Base-by-base conservation (phyloP, 2,797 vertebrate species). In the Thaleichthys pacificus region DNA sequence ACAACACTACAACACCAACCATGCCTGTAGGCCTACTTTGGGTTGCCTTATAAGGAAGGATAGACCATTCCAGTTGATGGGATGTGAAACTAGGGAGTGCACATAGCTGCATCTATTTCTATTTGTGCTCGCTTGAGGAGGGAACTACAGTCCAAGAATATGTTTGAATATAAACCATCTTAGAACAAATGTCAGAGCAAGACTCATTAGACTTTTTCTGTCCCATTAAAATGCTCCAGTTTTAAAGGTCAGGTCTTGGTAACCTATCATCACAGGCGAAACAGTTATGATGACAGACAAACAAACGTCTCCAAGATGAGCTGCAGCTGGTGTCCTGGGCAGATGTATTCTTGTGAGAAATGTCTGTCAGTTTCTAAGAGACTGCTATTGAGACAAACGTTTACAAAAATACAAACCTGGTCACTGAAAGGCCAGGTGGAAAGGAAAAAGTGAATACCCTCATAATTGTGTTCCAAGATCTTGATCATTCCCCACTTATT, bases 31-130 rank as follows among this genome's bases (percentile, higher is more conserved):
- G 73, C 85, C 38, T 42, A 42, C 38, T 42, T 42, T 42, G 38
- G 38, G 11, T 42, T 91, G 89, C 91, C 91, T 87, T 91, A 92
- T 90, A 92, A 90, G 92, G 91, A 91, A 82, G 79, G 38, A 63
- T 8, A 38, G 47, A 71, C 70, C 80, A 64, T 79, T 78, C 68
- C 72, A 78, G 80, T 69, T 71, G 74, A 81, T 69, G 80, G 74
- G 85, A 87, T 85, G 77, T 67, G 64, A 78, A 86, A 65, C 74
- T 11, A 79, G 81, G 78, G 85, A 82, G 80, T 68, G 79, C 67
- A 71, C 69, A 58, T 51, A 70, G 65, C 78, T 79, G 74, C 75
- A 80, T 84, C 78, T 79, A 71, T 86, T 83, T 86, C 77, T 76
- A 77, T 21, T 75, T 49, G 77, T 68, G 42, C 58, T 17, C 42